phyloP scores from a whole-genome alignment of 2,113 vertebrate species.

The Oenanthe melanoleuca region DNA sequence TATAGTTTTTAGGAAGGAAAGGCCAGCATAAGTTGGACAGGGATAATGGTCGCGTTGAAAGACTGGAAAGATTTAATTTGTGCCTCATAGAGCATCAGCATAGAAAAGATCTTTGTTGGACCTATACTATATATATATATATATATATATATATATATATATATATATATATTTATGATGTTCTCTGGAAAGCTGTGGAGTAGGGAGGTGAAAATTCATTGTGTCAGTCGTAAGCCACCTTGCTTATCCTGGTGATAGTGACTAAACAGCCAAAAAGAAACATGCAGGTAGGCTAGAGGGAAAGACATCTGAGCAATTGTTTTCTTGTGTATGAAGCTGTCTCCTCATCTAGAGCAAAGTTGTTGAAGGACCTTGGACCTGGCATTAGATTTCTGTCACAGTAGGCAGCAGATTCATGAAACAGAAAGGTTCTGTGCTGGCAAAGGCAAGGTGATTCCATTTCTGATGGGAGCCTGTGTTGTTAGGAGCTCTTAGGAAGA shows the following conservation, averaged over 20 bases:
- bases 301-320: not conserved
- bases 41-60: not conserved
- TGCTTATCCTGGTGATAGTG: not conserved
- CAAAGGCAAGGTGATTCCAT: not conserved
- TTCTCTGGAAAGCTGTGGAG: not conserved
- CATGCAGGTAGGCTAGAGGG: not conserved
- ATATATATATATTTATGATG: too few species aligned
- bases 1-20: not conserved
- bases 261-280: not conserved
- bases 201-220: not conserved
- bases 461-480: not conserved
- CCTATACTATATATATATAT: not conserved
- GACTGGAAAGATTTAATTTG: not conserved
- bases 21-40: not conserved
- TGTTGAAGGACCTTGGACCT: not conserved
- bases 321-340: slow-evolving; percentile 4
- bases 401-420: slow-evolving; percentile 26
- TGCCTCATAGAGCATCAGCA: not conserved
- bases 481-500: not conserved
- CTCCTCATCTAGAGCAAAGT: not conserved
- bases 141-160: too few species aligned
- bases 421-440: slow-evolving; percentile 3
- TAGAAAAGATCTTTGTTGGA: not conserved
- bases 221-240: not conserved
- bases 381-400: slow-evolving; percentile 17